A percentile compares a stretch with the other conserved stretches of the same genome.
Conservation (phyloP, 2,113 vertebrate species). For the Marcusenius ussheri region DNA sequence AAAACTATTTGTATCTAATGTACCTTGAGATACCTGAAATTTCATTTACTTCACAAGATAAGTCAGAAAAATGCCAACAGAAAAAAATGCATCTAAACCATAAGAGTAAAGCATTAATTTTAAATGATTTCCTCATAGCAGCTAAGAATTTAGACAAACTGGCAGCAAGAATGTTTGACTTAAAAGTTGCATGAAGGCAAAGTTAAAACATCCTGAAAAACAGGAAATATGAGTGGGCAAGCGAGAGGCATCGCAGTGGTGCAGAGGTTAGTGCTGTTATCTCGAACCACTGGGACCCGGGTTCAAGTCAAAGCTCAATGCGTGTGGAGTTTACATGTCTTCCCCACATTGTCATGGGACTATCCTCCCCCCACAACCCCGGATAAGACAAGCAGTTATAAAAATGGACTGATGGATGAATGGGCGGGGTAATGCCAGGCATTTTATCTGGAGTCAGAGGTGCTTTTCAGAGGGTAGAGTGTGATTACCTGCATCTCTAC, state of each 20-base stretch:
- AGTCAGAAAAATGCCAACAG: not conserved
- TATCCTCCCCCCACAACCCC: not conserved
- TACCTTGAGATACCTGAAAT: constrained; percentile 36
- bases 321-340: not conserved
- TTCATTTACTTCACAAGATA: constrained; percentile 45
- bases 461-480: not conserved
- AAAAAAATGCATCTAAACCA: constrained; percentile 21
- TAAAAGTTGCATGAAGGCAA: not conserved
- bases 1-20: constrained; percentile 44
- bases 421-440: not conserved
- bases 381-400: not conserved
- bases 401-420: not conserved
- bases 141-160: not conserved
- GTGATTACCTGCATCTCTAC: not conserved
- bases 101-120: constrained; percentile 8
- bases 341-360: not conserved
- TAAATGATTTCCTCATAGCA: not conserved
- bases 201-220: not conserved
- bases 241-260: not conserved
- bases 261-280: not conserved
- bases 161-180: not conserved
- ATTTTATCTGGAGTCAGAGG: not conserved
- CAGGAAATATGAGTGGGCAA: not conserved
- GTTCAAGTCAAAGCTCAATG: not conserved
- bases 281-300: not conserved